These are phyloP conservation scores for Andrena minutula DNA, from an alignment of 2,888 invertebrate species.

Conservation along the genomic window DNA sequence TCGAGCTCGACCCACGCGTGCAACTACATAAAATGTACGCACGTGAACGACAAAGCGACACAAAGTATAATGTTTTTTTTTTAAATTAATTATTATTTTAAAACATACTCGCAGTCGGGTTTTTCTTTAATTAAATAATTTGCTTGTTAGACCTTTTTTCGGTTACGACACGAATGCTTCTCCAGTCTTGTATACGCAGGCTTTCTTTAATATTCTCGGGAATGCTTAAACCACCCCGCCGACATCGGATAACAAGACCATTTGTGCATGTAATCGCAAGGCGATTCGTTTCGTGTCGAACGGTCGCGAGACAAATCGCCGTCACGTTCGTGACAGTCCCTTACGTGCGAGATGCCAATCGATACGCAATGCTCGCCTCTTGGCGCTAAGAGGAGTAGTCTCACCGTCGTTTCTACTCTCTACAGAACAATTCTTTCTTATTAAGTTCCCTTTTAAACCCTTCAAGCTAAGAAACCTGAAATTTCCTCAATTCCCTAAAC, in stretches of 20 bases:
- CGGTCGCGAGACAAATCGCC: slow-evolving; percentile 37
- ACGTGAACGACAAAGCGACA: too few relatives aligned
- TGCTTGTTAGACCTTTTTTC: too few relatives aligned
- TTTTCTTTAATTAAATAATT: too few relatives aligned
- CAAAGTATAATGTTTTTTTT: too few relatives aligned
- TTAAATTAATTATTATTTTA: too few relatives aligned
- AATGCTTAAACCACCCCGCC: neutral
- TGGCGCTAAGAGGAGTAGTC: neutral
- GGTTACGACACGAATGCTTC: too few relatives aligned
- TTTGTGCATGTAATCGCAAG: slow-evolving; percentile 43
- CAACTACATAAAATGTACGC: too few relatives aligned
- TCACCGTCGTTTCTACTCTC: neutral
- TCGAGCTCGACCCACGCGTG: too few relatives aligned
- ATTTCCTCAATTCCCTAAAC: too few relatives aligned
- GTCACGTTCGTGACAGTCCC: slow-evolving; percentile 45
- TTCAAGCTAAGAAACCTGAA: too few relatives aligned
- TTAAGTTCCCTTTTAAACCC: neutral
- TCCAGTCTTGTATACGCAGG: too few relatives aligned
- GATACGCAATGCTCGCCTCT: slow-evolving; percentile 11
- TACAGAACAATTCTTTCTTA: neutral
- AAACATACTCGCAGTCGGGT: too few relatives aligned
- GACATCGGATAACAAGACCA: slow-evolving; percentile 41
- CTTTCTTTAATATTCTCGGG: neutral
- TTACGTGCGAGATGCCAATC: slow-evolving; percentile 47
- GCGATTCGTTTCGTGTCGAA: slow-evolving; percentile 36